Evolutionary conservation across 1,140 invertebrate species (phyloP).

Genomic region (Drosophila arawakana): DNA sequence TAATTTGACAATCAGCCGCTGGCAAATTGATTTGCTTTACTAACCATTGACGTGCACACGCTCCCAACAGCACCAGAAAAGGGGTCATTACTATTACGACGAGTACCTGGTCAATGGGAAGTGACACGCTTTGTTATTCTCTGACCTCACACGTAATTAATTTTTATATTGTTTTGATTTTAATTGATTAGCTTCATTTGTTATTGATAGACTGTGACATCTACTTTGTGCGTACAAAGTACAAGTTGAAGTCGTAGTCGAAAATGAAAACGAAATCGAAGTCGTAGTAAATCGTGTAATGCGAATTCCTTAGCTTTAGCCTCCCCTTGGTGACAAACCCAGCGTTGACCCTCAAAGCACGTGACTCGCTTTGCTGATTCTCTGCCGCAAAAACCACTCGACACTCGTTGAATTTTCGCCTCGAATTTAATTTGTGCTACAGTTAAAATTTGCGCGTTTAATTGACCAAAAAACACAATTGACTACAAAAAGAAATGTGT

Average conservation of each 20-base stretch:
- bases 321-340: conserved; percentile 59
- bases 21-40: conserved; percentile 18
- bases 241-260: background rate
- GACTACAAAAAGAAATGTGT: background rate
- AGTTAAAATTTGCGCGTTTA: conserved; percentile 35
- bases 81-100: conserved; percentile 20
- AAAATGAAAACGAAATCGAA: conserved; percentile 5
- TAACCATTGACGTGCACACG: conserved; percentile 7
- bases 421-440: conserved; percentile 23
- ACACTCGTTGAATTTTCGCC: conserved; percentile 18
- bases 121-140: background rate
- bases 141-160: conserved; percentile 54
- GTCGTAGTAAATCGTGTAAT: conserved; percentile 30
- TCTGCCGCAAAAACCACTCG: background rate
- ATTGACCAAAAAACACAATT: conserved; percentile 34
- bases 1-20: conserved; percentile 43
- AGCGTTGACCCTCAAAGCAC: conserved; percentile 60
- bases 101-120: conserved; percentile 7
- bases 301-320: conserved; percentile 51
- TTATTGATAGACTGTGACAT: conserved; percentile 50
- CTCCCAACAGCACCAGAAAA: background rate
- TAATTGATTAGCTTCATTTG: conserved; percentile 48
- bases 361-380: conserved; percentile 65
- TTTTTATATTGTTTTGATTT: conserved; percentile 51
- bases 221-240: conserved; percentile 7